phyloP scores from a whole-genome alignment of 2,797 vertebrate genomes.

The Delichon dasypus region DNA sequence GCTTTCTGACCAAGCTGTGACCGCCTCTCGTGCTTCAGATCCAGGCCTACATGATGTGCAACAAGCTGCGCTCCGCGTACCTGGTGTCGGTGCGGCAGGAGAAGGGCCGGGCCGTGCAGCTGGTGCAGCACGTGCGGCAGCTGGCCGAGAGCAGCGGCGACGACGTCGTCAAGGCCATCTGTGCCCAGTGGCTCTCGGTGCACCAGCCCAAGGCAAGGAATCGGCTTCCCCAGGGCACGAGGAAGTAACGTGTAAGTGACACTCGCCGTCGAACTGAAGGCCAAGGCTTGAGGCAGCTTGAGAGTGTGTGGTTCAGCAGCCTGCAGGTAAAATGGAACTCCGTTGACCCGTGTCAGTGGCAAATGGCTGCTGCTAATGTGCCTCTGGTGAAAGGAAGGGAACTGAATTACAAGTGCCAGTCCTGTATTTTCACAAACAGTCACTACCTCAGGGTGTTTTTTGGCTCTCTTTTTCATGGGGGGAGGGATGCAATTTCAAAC shows the following conservation, averaged over 20 bases:
- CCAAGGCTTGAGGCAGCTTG: background rate
- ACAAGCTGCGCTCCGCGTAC: constrained; percentile 92
- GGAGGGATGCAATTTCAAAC: background rate
- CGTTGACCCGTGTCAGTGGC: background rate
- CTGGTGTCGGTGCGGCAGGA: constrained; percentile 93
- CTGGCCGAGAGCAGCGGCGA: constrained; percentile 84
- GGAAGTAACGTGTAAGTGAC: constrained; percentile 62
- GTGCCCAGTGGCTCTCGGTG: constrained; percentile 90
- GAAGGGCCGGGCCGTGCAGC: constrained; percentile 75
- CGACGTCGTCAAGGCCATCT: constrained; percentile 89
- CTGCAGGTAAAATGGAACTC: background rate
- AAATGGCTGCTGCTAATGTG: constrained; percentile 23
- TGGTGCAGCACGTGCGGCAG: constrained; percentile 88
- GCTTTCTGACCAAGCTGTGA: background rate
- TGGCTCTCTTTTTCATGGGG: background rate
- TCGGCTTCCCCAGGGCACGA: constrained; percentile 60
- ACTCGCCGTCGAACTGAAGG: background rate
- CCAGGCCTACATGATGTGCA: constrained; percentile 88
- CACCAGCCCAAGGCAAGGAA: constrained; percentile 79
- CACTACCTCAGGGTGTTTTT: constrained; percentile 73
- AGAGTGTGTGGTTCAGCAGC: background rate
- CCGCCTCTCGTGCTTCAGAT: constrained; percentile 76
- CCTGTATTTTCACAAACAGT: constrained; percentile 58
- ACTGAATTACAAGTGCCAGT: constrained; percentile 74
- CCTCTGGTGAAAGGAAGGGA: constrained; percentile 48